phyloP scores from a whole-genome alignment of 2,797 vertebrate genomes.

The Melanotaenia nigrans region DNA sequence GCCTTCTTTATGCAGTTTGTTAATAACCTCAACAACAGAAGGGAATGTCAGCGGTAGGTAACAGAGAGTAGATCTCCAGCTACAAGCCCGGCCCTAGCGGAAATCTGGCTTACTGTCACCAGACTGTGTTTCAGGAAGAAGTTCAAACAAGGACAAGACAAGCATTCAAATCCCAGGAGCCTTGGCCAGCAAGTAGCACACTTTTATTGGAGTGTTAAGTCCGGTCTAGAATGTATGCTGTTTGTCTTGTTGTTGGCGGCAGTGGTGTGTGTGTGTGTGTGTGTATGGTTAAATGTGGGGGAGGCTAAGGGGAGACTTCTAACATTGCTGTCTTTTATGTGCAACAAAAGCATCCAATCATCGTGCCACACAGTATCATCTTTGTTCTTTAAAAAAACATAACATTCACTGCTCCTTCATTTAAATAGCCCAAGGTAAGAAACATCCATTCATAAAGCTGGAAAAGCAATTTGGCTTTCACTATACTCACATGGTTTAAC shows the following conservation, averaged over 20 bases:
- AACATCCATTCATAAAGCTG: constrained; percentile 59
- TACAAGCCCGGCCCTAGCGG: constrained; percentile 56
- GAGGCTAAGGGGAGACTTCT: constrained; percentile 55
- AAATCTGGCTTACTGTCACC: constrained; percentile 75
- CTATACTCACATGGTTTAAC: background rate
- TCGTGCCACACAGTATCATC: constrained; percentile 46
- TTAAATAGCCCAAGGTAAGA: constrained; percentile 29
- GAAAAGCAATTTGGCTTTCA: constrained; percentile 30
- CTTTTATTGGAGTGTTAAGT: constrained; percentile 81
- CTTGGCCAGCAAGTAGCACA: constrained; percentile 76
- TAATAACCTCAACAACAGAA: constrained; percentile 71
- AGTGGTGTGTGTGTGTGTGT: constrained; percentile 14
- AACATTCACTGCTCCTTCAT: constrained; percentile 44
- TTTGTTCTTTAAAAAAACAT: constrained; percentile 41
- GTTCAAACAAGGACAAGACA: constrained; percentile 84
- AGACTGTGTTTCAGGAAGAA: constrained; percentile 73
- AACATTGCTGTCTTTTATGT: constrained; percentile 51
- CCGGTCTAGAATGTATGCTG: constrained; percentile 67
- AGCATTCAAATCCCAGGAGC: constrained; percentile 73
- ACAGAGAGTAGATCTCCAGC: constrained; percentile 59
- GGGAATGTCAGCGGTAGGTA: constrained; percentile 74
- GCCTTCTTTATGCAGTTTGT: constrained; percentile 66
- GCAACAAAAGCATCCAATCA: constrained; percentile 58
- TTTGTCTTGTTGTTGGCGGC: constrained; percentile 51
- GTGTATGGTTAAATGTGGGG: constrained; percentile 44